Conservation (phyloP, 2,888 invertebrate species). For the Scaptomyza tumidula region DNA sequence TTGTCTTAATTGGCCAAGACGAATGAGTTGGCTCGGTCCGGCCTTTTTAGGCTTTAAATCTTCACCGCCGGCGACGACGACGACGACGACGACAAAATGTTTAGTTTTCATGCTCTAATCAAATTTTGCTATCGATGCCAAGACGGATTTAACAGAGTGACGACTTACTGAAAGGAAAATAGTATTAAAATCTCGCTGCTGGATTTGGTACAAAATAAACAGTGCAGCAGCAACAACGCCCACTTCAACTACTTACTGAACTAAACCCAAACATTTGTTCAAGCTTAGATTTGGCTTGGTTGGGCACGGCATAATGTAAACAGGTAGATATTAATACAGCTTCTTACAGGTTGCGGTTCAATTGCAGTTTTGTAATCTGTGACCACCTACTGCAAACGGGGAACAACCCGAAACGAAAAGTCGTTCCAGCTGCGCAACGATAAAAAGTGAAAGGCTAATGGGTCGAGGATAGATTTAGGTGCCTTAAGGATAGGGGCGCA, state of each 20-base stretch:
- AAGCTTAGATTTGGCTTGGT: constrained; percentile 45
- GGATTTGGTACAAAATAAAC: constrained; percentile 63
- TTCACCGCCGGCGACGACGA: constrained; percentile 36
- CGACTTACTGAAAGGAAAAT: constrained; percentile 3
- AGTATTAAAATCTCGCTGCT: constrained; percentile 53
- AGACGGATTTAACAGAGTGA: constrained; percentile 1
- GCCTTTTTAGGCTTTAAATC: constrained; percentile 51
- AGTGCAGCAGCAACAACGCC: constrained; percentile 46
- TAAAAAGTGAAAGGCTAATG: constrained; percentile 65
- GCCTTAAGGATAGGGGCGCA: constrained; percentile 9
- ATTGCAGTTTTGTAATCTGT: constrained; percentile 26
- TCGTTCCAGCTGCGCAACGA: constrained; percentile 50
- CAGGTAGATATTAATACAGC: constrained; percentile 23
- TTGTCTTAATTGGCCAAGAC: constrained; percentile 70
- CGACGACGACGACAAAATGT: constrained; percentile 48
- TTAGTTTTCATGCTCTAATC: constrained; percentile 50
- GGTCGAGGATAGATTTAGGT: neutral
- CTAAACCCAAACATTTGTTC: constrained; percentile 56
- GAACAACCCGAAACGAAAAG: neutral
- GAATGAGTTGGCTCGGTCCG: constrained; percentile 43
- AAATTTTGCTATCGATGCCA: constrained; percentile 26
- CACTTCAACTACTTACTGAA: constrained; percentile 28
- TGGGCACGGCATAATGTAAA: constrained; percentile 4
- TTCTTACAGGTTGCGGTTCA: constrained; percentile 26
- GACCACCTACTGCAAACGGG: constrained; percentile 50